Percentiles rank a stretch among this genome's conserved stretches.
These are phyloP conservation scores for Proisotoma minuta DNA, from an alignment of 2,888 invertebrate species.

Conservation along the genomic window DNA sequence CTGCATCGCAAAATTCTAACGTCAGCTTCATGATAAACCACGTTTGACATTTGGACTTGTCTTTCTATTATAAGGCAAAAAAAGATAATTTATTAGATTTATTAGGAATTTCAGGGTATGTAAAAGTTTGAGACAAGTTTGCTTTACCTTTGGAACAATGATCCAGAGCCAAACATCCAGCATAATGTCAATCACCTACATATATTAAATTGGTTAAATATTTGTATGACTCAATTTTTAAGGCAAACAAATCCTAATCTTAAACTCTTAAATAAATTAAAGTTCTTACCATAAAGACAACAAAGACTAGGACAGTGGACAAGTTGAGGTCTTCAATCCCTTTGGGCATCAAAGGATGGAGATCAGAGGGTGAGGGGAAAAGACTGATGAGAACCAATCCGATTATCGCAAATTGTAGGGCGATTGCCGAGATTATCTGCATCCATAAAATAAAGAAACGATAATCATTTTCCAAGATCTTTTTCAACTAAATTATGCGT, in stretches of 20 bases:
- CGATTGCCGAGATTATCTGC: slow-evolving; percentile 1
- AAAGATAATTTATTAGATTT: background rate
- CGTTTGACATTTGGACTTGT: background rate
- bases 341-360: too few relatives aligned
- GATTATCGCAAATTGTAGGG: background rate
- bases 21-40: slow-evolving; percentile 3
- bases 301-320: background rate
- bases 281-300: background rate
- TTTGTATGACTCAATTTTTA: too few relatives aligned
- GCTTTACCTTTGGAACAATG: slow-evolving; percentile 1
- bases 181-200: slow-evolving; percentile 9
- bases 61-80: background rate
- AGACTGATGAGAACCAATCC: background rate
- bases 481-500: background rate
- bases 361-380: too few relatives aligned
- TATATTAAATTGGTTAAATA: too few relatives aligned
- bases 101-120: background rate
- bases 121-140: too few relatives aligned
- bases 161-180: slow-evolving; percentile 11
- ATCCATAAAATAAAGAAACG: background rate
- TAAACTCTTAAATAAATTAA: too few relatives aligned
- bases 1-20: slow-evolving; percentile 6
- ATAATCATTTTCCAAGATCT: background rate
- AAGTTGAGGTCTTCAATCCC: too few relatives aligned
- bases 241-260: too few relatives aligned